Evolutionary conservation across 2,888 invertebrate species (phyloP), one percentile per base, ranked within the genome.

Genomic region (Troilus luridus): DNA sequence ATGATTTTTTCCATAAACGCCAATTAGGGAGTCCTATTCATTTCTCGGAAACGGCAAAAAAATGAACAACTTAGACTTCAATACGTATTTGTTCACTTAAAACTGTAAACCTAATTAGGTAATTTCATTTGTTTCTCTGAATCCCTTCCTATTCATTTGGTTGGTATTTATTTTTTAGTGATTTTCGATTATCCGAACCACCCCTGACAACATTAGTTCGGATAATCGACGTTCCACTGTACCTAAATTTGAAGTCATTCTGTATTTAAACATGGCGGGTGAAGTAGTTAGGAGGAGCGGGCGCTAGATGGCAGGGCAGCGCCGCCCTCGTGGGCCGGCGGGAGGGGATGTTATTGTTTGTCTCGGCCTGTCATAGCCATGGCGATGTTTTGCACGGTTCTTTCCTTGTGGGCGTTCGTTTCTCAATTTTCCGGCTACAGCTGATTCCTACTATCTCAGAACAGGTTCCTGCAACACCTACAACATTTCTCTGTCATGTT

Each of bases 391-490:
- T 12, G 67, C 41, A 1, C 59, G 14, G 24, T 27, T 21, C 9
- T 77, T 7, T 41, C 17, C 0, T 7, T 77, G 72, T 77, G 72
- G 72, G 72, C 19, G 72, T 77, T 1, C 19, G 17, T 77, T 3
- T 41, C 17, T 27, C 0, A 9, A 8, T 77, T 27, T 41, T 27
- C 19, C 72, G 72, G 17, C 19, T 19, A 8, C 72, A 41, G 8
- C 72, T 77, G 17, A 41, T 12, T 7, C 27, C 7, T 27, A 72
- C 14, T 14, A 6, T 8, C 17, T 41, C 72, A 0, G 27, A 77
- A 77, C 72, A 77, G 72, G 72, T 77, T 77, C 17, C 54, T 89
- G 59, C 56, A n/a, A 89, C 89, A 89, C 89, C 89, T 89, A 89
- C 89, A 54, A 67, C 89, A 54, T 67, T 89, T 67, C 89, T 56